Evolutionary conservation across 2,113 vertebrate species (phyloP).

Genomic region (Thamnaconus septentrionalis): DNA sequence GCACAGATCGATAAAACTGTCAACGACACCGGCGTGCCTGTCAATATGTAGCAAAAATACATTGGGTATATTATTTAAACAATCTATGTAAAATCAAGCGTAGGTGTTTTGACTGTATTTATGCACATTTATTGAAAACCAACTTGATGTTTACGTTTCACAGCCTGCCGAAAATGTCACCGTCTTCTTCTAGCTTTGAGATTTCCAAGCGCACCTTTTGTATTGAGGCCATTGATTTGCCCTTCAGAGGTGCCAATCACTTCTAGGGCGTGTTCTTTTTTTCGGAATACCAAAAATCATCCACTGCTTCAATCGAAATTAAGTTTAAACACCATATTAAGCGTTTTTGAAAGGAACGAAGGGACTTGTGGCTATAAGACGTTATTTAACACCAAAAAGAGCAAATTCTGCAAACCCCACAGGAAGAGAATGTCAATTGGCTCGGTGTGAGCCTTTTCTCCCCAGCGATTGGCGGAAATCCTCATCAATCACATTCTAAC

Average conservation of each 20-base stretch:
- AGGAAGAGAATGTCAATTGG: constrained; percentile 65
- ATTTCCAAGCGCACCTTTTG: neutral
- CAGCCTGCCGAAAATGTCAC: too few relatives aligned
- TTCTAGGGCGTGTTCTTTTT: constrained; percentile 18
- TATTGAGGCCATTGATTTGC: constrained; percentile 24
- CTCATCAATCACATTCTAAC: constrained; percentile 43
- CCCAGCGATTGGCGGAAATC: constrained; percentile 26
- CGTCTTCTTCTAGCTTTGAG: too few relatives aligned
- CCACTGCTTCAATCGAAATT: neutral
- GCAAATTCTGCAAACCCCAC: constrained; percentile 1
- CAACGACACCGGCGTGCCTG: neutral
- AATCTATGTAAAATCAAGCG: too few relatives aligned
- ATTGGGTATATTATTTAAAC: too few relatives aligned
- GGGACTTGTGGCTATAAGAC: accelerated
- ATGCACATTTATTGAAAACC: too few relatives aligned
- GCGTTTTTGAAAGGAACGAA: neutral
- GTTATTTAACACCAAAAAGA: neutral
- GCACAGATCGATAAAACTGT: neutral
- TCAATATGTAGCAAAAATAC: too few relatives aligned
- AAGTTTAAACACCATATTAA: neutral
- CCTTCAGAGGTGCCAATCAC: constrained; percentile 37
- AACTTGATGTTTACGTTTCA: too few relatives aligned
- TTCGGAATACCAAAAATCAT: neutral
- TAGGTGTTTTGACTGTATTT: too few relatives aligned
- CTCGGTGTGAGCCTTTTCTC: neutral